phyloP scores from a whole-genome alignment of 2,797 vertebrate species.

The Sphaeramia orbicularis region DNA sequence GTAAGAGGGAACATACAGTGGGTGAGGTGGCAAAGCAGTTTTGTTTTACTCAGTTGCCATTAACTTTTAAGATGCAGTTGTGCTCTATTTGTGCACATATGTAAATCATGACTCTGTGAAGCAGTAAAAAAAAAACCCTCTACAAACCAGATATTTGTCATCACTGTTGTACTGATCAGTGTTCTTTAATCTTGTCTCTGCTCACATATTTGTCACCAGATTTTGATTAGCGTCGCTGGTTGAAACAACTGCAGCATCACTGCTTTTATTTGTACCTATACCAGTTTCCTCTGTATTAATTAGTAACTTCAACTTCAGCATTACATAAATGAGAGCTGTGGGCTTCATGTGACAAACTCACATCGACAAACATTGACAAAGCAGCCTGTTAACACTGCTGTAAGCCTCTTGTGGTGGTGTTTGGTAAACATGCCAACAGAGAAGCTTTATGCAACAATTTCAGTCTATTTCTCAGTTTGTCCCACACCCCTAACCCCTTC shows the following conservation, averaged over 20 bases:
- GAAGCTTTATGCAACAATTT: slow-evolving; percentile 68
- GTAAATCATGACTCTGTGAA: not conserved
- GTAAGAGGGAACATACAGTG: slow-evolving; percentile 34
- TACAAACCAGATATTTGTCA: slow-evolving; percentile 21
- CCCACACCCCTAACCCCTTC: not conserved
- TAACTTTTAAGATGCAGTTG: not conserved
- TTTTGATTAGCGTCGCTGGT: not conserved
- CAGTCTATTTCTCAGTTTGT: slow-evolving; percentile 29
- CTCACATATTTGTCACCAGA: not conserved
- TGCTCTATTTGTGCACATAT: not conserved
- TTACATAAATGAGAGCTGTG: slow-evolving; percentile 68
- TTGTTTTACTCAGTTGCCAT: not conserved
- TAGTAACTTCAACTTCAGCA: slow-evolving; percentile 20
- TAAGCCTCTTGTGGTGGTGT: slow-evolving; percentile 68
- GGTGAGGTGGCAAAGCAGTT: no score
- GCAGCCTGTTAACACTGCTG: slow-evolving; percentile 60
- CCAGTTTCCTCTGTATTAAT: slow-evolving; percentile 17
- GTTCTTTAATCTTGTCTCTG: not conserved
- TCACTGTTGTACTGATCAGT: slow-evolving; percentile 6
- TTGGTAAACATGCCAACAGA: slow-evolving; percentile 62
- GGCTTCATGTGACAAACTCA: slow-evolving; percentile 69
- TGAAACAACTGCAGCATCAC: not conserved
- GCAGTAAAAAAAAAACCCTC: not conserved
- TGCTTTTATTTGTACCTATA: not conserved
- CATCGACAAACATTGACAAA: slow-evolving; percentile 72